Conservation (phyloP, 2,888 invertebrate species). For the Dryadula phaetusa region DNA sequence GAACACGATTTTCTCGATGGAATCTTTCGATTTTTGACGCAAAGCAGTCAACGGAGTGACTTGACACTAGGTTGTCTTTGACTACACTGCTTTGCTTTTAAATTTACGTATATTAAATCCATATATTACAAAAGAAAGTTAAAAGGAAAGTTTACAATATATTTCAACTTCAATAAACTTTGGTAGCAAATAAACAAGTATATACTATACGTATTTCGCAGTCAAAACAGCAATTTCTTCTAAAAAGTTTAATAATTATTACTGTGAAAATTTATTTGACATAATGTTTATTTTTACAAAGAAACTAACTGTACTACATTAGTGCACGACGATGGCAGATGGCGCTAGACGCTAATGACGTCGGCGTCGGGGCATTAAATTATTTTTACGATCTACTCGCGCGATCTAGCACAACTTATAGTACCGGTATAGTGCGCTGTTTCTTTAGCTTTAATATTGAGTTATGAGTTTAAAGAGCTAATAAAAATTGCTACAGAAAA, state of each 20-base stretch:
- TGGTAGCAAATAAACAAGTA: neutral
- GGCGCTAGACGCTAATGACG: constrained; percentile 72
- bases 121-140: neutral
- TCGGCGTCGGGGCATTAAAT: constrained; percentile 71
- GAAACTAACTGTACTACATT: constrained; percentile 44
- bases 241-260: constrained; percentile 15
- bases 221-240: constrained; percentile 17
- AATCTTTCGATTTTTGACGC: no score
- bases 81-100: no score
- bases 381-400: constrained; percentile 76
- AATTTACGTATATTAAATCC: no score
- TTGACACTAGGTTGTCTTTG: no score
- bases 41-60: no score
- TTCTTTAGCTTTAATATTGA: constrained; percentile 45
- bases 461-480: constrained; percentile 41
- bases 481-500: constrained; percentile 38
- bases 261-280: constrained; percentile 24
- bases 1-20: no score
- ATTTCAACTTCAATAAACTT: neutral
- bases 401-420: constrained; percentile 46
- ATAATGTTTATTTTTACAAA: constrained; percentile 32
- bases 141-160: neutral
- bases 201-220: neutral
- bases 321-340: constrained; percentile 58
- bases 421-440: constrained; percentile 32